phyloP scores from a whole-genome alignment of 2,113 vertebrate genomes.

The Eublepharis macularius region DNA sequence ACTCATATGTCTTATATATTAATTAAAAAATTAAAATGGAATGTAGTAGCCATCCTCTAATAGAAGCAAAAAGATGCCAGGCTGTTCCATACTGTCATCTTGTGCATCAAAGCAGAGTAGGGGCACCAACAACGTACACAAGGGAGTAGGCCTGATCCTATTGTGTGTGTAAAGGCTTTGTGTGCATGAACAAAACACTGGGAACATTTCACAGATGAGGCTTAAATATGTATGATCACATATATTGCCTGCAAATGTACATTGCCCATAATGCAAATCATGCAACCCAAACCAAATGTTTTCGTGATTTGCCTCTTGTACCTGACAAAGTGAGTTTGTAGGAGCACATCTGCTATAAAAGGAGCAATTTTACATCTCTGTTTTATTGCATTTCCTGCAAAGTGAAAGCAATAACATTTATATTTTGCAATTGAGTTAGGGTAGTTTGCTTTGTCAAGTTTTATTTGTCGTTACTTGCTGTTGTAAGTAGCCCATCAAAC shows the following conservation, averaged over 20 bases:
- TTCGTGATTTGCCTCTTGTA: background rate
- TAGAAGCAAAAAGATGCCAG: too few relatives aligned
- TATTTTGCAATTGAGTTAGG: background rate
- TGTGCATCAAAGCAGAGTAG: too few relatives aligned
- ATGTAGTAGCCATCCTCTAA: too few relatives aligned
- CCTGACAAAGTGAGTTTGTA: background rate
- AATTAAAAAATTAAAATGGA: too few relatives aligned
- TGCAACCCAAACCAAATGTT: background rate
- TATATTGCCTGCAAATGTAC: background rate
- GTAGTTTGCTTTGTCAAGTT: background rate
- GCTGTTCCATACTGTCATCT: too few relatives aligned
- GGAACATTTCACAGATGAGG: background rate
- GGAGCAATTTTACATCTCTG: background rate
- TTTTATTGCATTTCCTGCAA: background rate
- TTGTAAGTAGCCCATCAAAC: background rate
- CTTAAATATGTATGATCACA: background rate
- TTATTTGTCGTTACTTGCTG: background rate
- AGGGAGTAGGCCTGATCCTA: too few relatives aligned
- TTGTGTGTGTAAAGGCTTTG: too few relatives aligned
- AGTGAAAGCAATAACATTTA: background rate
- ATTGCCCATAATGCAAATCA: too few relatives aligned
- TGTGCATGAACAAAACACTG: background rate
- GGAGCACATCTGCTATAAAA: background rate
- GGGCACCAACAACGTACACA: too few relatives aligned
- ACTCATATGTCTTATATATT: too few relatives aligned